These are phyloP conservation scores for Gymnopithys bicolor DNA, from an alignment of 2,797 vertebrate genomes.

Conservation along the genomic window DNA sequence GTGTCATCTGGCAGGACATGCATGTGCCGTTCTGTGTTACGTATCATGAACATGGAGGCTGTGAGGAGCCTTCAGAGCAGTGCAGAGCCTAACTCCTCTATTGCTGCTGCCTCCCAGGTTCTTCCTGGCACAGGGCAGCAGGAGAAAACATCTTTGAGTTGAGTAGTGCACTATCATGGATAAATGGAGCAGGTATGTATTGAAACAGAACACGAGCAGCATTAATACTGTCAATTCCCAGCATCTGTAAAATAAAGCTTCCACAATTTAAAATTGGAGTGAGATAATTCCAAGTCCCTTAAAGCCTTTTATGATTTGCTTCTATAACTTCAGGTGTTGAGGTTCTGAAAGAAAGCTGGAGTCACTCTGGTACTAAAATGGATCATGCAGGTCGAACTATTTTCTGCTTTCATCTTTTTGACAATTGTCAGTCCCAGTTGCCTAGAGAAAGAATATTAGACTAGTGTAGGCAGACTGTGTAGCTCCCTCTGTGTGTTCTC, in stretches of 20 bases:
- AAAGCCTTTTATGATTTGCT: background rate
- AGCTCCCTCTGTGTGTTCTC: fast-evolving
- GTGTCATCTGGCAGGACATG: background rate
- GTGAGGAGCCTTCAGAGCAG: background rate
- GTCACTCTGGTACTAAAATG: background rate
- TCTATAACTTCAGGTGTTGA: background rate
- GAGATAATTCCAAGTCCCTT: background rate
- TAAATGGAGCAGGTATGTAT: background rate
- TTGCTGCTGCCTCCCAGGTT: background rate
- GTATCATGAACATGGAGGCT: background rate
- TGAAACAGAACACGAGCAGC: background rate
- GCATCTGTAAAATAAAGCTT: background rate
- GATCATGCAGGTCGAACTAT: background rate
- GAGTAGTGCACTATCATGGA: background rate
- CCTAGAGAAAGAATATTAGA: background rate
- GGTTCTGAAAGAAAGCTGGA: background rate
- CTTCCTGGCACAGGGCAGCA: background rate
- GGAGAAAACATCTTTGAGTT: background rate
- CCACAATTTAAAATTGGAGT: background rate
- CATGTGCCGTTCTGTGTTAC: fast-evolving
- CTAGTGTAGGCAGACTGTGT: background rate
- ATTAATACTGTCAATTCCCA: background rate
- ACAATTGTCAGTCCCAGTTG: background rate
- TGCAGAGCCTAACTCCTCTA: background rate
- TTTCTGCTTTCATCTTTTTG: background rate